These are phyloP conservation scores for Geophilus truncorum DNA, from an alignment of 2,888 invertebrate species.

Conservation along the genomic window DNA sequence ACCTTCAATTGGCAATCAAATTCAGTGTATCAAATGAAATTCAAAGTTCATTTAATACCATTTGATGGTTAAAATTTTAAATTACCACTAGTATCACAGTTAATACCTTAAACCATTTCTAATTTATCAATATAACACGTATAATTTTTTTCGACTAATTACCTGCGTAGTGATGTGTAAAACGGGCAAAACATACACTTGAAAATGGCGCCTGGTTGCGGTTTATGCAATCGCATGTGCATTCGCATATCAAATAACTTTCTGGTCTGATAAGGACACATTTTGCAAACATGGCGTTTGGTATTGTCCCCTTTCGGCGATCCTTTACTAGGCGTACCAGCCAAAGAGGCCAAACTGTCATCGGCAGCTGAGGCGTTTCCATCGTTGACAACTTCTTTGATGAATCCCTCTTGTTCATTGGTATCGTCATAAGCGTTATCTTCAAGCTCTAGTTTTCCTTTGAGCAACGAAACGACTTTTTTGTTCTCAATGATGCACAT, in stretches of 20 bases:
- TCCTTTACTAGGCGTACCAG: background rate
- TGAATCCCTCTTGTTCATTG: background rate
- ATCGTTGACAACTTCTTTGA: background rate
- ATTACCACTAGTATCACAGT: too few species aligned
- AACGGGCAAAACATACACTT: slow-evolving; percentile 77
- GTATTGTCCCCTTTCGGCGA: background rate
- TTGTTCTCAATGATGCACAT: slow-evolving; percentile 31
- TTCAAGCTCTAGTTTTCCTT: background rate
- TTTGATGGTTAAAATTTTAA: too few species aligned
- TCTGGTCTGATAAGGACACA: slow-evolving; percentile 66
- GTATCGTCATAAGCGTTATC: background rate
- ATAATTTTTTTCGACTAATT: slow-evolving; percentile 42
- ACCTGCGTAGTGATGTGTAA: slow-evolving; percentile 66
- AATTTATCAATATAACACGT: too few species aligned
- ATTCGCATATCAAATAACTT: slow-evolving; percentile 58
- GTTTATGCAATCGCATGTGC: slow-evolving; percentile 65
- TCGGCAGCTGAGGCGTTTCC: background rate
- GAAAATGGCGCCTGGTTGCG: slow-evolving; percentile 60
- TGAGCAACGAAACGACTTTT: background rate
- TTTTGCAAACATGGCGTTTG: slow-evolving; percentile 53
- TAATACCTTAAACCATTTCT: too few species aligned
- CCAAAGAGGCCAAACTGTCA: background rate
- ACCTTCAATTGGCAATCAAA: too few species aligned
- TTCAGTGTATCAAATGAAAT: too few species aligned
- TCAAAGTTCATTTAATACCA: too few species aligned